Conservation (phyloP, 2,888 invertebrate species). For the Agriopis leucophaearia region DNA sequence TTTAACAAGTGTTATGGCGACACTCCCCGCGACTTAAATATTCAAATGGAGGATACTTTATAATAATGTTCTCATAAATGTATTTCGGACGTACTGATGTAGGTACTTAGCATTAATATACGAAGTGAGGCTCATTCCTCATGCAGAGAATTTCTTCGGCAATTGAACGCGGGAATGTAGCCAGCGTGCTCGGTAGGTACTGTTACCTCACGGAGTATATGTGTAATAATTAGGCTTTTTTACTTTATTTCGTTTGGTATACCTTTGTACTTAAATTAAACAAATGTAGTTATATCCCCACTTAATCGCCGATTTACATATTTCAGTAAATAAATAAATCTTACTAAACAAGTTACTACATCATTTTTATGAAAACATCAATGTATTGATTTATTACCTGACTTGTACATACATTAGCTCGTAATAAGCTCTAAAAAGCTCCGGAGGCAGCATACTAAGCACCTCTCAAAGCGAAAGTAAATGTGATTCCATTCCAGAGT, state of each 20-base stretch:
- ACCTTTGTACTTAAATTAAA: too few species aligned
- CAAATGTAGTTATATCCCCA: too few species aligned
- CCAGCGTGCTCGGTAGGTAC: too few species aligned
- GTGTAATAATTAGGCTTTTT: too few species aligned
- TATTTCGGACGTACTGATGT: background rate
- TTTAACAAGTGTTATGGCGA: slow-evolving; percentile 57
- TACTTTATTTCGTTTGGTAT: too few species aligned
- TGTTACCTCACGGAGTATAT: too few species aligned
- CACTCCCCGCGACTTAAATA: slow-evolving; percentile 50
- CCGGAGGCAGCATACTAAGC: background rate
- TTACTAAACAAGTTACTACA: background rate
- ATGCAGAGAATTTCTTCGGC: too few species aligned
- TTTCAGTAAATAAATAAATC: too few species aligned
- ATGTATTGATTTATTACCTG: background rate
- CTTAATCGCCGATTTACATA: too few species aligned
- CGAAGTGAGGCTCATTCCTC: too few species aligned
- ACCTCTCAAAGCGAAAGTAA: background rate
- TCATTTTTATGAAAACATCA: background rate
- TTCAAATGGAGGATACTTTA: slow-evolving; percentile 35
- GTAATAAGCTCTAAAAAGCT: background rate
- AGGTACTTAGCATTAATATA: background rate
- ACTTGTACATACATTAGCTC: background rate
- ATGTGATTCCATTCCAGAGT: background rate
- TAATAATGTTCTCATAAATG: background rate
- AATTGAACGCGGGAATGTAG: too few species aligned